phyloP scores from a whole-genome alignment of 2,888 invertebrate genomes.

The Xestia c-nigrum region DNA sequence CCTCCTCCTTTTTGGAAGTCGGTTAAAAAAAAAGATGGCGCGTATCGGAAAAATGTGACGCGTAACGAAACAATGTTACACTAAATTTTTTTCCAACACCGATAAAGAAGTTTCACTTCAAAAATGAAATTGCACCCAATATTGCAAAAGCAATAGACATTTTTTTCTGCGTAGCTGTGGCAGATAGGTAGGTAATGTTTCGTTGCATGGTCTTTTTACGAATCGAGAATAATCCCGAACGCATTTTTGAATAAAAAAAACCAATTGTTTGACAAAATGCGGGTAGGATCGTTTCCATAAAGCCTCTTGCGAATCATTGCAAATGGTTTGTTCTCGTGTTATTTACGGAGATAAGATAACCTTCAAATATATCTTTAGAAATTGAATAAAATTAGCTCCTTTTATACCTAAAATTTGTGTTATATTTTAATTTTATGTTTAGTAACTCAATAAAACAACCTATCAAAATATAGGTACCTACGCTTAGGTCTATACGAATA shows the following conservation, averaged over 20 bases:
- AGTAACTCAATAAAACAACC: neutral
- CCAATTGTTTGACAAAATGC: conserved; percentile 10
- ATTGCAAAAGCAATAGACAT: conserved; percentile 13
- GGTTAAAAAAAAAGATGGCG: too few species aligned
- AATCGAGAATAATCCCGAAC: conserved; percentile 1
- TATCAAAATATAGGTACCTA: neutral
- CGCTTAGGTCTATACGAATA: neutral
- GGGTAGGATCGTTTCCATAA: neutral
- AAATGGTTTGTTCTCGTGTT: neutral
- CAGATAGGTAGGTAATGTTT: neutral
- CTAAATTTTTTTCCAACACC: too few species aligned
- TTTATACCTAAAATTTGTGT: neutral
- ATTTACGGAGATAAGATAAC: neutral
- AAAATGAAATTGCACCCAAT: neutral
- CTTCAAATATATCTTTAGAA: neutral
- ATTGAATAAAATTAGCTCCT: neutral
- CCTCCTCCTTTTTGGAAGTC: too few species aligned
- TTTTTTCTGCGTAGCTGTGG: neutral
- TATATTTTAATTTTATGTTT: neutral
- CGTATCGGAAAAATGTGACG: too few species aligned
- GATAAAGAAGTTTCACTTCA: too few species aligned
- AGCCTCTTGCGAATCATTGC: conserved; percentile 4
- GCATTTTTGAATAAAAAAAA: neutral
- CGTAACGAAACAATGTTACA: too few species aligned
- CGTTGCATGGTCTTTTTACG: conserved; percentile 26